Evolutionary conservation across 2,113 vertebrate species (phyloP), one percentile per base, ranked within the genome.

Genomic region (Myotis yumanensis): DNA sequence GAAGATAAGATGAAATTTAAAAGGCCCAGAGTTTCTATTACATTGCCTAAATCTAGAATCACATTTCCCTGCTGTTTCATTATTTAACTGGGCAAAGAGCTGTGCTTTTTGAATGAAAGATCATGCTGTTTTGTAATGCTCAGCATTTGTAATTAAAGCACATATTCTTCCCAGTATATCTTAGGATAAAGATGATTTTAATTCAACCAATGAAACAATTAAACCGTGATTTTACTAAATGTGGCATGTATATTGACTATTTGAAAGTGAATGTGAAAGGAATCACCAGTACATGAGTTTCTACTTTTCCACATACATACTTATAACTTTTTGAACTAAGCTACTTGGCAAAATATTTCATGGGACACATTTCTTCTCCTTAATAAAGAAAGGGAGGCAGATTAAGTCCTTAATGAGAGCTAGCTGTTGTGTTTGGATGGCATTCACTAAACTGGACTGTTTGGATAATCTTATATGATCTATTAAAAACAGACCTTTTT

Each of bases 181-280:
- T 95, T 86, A 32, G 2, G 3, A 72, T 54, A 25, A 88, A 81
- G 20, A 7, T 28, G 68, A 40, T 93, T 93, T 92, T 94, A 75
- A 81, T 22, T 77, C 25, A n/a, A 46, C 14, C 35, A 95, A 52
- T 66, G 6, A 87, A 84, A 90, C 11, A 82, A 54, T 87, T 93
- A 94, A 89, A 64, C 6, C 32, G 75, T 86, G 18, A 71, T 90
- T 94, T 96, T 82, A 71, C 54, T 91, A 94, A 89, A 37, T 48
- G 2, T 46, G 57, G 23, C 30, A 3, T 40, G 10, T 73, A 43
- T 18, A 51, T 11, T 76, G 64, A 6, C n/a, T 81, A 30, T 40
- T 30, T 89, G 28, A 73, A 95, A 94, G 35, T 51, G 57, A 90
- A 69, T 79, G 52, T 90, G 37, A 87, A 79, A 84, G 51, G 25